Percentiles rank a stretch among this genome's conserved stretches.
phyloP scores from a whole-genome alignment of 2,888 invertebrate species.

The Rhorus exstirpatorius region DNA sequence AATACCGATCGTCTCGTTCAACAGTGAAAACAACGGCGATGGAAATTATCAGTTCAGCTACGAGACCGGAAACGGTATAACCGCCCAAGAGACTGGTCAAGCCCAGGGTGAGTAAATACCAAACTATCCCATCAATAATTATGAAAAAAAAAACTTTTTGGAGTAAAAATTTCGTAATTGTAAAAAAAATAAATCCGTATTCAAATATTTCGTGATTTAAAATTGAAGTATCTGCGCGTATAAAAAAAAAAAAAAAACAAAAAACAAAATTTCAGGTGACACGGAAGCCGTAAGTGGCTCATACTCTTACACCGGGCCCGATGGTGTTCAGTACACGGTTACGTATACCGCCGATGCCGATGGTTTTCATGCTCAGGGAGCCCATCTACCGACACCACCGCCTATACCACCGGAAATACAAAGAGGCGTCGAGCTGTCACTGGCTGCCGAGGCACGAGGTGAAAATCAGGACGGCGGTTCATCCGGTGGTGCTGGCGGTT shows the following conservation, averaged over 20 bases:
- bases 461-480: conserved; percentile 81
- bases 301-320: conserved; percentile 82
- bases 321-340: conserved; percentile 81
- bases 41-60: conserved; percentile 83
- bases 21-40: conserved; percentile 81
- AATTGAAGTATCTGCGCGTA: too few relatives aligned
- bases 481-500: conserved; percentile 72
- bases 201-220: too few relatives aligned
- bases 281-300: conserved; percentile 81
- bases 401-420: conserved; percentile 83
- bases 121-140: not conserved
- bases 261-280: conserved; percentile 74
- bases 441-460: conserved; percentile 82
- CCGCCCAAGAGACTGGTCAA: conserved; percentile 81
- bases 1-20: conserved; percentile 80
- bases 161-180: conserved; percentile 49
- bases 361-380: conserved; percentile 81
- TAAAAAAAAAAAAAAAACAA: too few relatives aligned
- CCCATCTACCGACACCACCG: conserved; percentile 82
- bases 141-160: not conserved
- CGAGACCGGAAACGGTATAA: conserved; percentile 83
- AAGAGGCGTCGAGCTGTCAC: conserved; percentile 80
- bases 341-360: conserved; percentile 82
- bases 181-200: conserved; percentile 52
- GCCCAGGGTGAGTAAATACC: conserved; percentile 76